Conservation (phyloP, 2,113 vertebrate species). For the Monarcha castaneiventris region DNA sequence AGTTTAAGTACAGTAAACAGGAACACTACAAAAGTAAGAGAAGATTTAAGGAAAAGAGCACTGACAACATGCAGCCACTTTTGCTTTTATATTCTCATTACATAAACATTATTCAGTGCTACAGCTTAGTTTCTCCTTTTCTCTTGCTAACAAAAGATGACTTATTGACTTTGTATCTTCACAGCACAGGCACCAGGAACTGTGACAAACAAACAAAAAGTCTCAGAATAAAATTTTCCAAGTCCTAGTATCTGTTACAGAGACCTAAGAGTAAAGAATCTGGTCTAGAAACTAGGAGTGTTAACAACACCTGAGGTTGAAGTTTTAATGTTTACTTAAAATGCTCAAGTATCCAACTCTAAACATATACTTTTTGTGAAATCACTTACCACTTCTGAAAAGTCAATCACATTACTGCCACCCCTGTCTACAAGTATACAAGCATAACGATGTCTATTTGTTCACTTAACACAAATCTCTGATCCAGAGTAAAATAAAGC, state of each 20-base stretch:
- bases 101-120: background rate
- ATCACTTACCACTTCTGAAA: background rate
- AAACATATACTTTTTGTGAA: background rate
- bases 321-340: background rate
- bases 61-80: background rate
- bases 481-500: background rate
- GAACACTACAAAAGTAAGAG: background rate
- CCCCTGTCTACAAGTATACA: background rate
- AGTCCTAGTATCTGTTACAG: background rate
- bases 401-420: background rate
- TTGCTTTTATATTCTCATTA: background rate
- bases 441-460: background rate
- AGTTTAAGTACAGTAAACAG: background rate
- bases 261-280: background rate
- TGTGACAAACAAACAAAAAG: background rate
- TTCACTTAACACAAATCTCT: background rate
- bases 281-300: background rate
- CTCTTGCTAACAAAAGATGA: background rate
- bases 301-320: background rate
- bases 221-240: background rate
- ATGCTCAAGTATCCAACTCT: background rate
- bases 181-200: background rate
- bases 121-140: background rate
- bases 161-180: background rate
- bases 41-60: background rate